A percentile compares a stretch with the other conserved stretches of the same genome.
Evolutionary conservation across 2,888 invertebrate genomes (phyloP).

Genomic region (Cryptocheilus praepositus): DNA sequence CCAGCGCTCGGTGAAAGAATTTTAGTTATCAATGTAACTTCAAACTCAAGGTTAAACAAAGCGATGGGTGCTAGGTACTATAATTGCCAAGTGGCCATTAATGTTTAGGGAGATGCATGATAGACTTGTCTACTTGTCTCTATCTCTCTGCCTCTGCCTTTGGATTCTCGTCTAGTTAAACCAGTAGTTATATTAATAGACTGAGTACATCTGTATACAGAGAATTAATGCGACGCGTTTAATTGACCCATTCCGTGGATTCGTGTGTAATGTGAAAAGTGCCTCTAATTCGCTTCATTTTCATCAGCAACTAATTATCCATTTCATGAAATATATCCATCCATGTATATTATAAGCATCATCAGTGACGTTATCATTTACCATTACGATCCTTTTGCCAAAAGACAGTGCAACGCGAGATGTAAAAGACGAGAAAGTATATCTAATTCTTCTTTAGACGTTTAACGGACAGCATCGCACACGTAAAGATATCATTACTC

Average conservation of each 20-base stretch:
- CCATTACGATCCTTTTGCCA: too few relatives aligned
- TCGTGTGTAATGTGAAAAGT: neutral
- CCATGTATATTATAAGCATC: too few relatives aligned
- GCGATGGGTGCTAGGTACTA: conserved; percentile 53
- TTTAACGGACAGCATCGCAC: too few relatives aligned
- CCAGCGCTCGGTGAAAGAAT: neutral
- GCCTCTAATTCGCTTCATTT: neutral
- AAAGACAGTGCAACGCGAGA: too few relatives aligned
- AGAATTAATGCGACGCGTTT: neutral
- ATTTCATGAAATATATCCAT: too few relatives aligned
- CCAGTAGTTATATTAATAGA: conserved; percentile 46
- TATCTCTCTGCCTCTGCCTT: conserved; percentile 51
- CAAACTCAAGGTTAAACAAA: conserved; percentile 19
- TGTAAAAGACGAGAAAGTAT: too few relatives aligned
- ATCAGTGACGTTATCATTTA: too few relatives aligned
- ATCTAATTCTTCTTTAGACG: too few relatives aligned
- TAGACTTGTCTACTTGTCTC: conserved; percentile 53
- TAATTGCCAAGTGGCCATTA: conserved; percentile 49
- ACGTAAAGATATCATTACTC: too few relatives aligned
- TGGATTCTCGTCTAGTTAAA: conserved; percentile 40
- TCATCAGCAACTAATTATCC: too few relatives aligned
- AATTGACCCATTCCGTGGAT: neutral
- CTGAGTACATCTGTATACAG: conserved; percentile 34
- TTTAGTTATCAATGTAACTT: neutral
- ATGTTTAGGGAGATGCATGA: conserved; percentile 66